Evolutionary conservation across 2,797 vertebrate genomes (phyloP), one percentile per base, ranked within the genome.

Genomic region (Alcedo atthis): DNA sequence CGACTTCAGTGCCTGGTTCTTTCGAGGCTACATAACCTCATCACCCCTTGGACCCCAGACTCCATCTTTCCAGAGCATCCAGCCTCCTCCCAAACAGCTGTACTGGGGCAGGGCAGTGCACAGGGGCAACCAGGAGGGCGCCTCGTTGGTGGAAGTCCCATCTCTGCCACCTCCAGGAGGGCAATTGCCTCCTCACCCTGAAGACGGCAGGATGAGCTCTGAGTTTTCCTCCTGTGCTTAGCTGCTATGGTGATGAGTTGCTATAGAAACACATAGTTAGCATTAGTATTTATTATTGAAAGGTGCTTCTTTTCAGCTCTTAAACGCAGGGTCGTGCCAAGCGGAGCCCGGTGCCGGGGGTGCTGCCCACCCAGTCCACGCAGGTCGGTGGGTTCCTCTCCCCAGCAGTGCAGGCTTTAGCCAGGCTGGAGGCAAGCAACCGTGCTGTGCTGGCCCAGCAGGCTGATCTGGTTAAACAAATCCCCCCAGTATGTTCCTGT

Each of bases 161-260:
- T 2, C 43, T 45, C 20, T 78, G 32, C 22, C 85, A 28, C 33
- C 45, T 85, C 37, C 53, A 53, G 53, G 32, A 76, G 86, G 90
- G 45, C 81, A 92, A 43, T 77, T 87, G 78, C 75, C 81, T 95
- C 71, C 71, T 92, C 88, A 68, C 92, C 93, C 91, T 84, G 86
- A 91, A 93, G 95, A 90, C 79, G 51, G 87, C 64, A 63, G 91
- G 93, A 94, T 71, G 78, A 94, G 88, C 95, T 92, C 87, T 1
- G 87, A 93, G 92, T 90, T 79, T 48, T 86, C 89, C 89, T 94
- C 81, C 90, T 35, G 83, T 0, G 42, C 91, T 12, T 82, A 91
- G 96, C 95, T 96, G 95, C 96, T 96, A 96, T 96, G 95, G 95
- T 92, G 96, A 96, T 96, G 94, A 90, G 96, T 96, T 96, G 95